Evolutionary conservation across 2,113 vertebrate species (phyloP).

Genomic region (Psephotus haematonotus): DNA sequence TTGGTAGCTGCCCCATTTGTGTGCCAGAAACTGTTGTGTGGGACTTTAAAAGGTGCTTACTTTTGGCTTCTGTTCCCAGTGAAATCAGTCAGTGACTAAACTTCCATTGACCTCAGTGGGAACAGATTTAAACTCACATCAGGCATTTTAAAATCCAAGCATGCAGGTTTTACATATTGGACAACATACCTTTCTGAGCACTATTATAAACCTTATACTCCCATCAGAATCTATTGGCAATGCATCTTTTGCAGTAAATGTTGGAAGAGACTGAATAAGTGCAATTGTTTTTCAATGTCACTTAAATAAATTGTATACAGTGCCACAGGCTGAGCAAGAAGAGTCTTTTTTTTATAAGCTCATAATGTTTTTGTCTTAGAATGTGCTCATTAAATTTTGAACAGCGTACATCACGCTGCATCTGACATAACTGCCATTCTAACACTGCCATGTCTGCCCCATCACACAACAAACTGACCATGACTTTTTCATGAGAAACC

Average conservation of each 20-base stretch:
- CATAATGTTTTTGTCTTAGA: constrained; percentile 26
- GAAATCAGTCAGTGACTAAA: constrained; percentile 49
- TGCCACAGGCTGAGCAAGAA: background rate
- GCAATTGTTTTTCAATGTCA: background rate
- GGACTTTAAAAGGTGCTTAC: constrained; percentile 50
- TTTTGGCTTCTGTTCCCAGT: constrained; percentile 21
- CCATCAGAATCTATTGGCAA: background rate
- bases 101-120: constrained; percentile 33
- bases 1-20: constrained; percentile 24
- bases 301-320: background rate
- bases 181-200: background rate
- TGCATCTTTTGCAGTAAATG: background rate
- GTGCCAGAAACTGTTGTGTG: constrained; percentile 30
- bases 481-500: constrained; percentile 73
- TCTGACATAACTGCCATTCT: background rate
- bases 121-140: constrained; percentile 25
- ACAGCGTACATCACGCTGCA: background rate
- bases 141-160: constrained; percentile 14
- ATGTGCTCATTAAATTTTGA: constrained; percentile 69
- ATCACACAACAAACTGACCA: constrained; percentile 46
- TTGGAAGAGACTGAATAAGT: background rate
- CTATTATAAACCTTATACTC: background rate
- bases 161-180: background rate
- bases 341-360: constrained; percentile 11
- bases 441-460: constrained; percentile 12